These are phyloP conservation scores for Solea senegalensis DNA, from an alignment of 2,113 vertebrate genomes.

Conservation along the genomic window DNA sequence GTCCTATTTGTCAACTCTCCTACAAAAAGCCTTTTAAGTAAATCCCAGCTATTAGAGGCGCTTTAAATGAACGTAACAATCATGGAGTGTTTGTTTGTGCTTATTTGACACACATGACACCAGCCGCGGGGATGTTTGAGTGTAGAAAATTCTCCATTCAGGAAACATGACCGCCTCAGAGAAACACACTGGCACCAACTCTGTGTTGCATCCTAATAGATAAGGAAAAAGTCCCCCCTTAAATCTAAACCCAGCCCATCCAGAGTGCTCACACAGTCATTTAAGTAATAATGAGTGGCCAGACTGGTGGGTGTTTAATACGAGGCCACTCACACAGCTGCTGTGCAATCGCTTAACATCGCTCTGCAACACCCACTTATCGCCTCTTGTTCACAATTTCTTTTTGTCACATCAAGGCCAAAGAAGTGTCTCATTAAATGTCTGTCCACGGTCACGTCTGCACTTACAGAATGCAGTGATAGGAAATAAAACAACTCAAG, in stretches of 20 bases:
- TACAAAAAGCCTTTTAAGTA: slow-evolving; percentile 69
- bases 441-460: too few species aligned
- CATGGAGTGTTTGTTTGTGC: slow-evolving; percentile 14
- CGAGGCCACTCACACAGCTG: neutral
- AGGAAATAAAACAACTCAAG: too few species aligned
- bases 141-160: neutral
- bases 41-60: slow-evolving; percentile 59
- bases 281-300: neutral
- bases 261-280: neutral
- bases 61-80: slow-evolving; percentile 58
- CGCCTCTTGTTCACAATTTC: neutral
- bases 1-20: slow-evolving; percentile 46
- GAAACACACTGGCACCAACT: slow-evolving; percentile 2
- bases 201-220: slow-evolving; percentile 3
- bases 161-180: neutral
- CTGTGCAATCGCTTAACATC: neutral
- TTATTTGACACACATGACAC: slow-evolving; percentile 20
- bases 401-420: slow-evolving; percentile 6
- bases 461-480: too few species aligned
- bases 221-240: neutral
- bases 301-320: neutral
- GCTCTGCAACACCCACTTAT: neutral
- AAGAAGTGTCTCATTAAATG: neutral
- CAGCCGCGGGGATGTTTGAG: neutral
- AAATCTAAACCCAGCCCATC: neutral